A percentile compares a stretch with the other conserved stretches of the same genome.
These are phyloP conservation scores for Cremastinae sp. DNA, from an alignment of 2,888 invertebrate genomes.

Conservation along the genomic window DNA sequence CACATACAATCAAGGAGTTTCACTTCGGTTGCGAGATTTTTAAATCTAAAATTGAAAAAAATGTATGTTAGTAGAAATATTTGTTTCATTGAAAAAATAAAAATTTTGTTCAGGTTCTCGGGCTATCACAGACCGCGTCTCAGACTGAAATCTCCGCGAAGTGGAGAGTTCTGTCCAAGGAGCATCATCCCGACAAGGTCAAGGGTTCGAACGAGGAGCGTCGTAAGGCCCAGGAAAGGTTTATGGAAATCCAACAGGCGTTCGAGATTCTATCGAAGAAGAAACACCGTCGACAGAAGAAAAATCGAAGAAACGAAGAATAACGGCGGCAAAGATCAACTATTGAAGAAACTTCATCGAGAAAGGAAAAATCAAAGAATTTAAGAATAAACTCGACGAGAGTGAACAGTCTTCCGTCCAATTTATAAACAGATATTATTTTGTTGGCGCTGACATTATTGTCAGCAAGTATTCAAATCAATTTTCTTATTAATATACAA, in stretches of 20 bases:
- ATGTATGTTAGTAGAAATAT: conserved; percentile 8
- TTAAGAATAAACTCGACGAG: conserved; percentile 47
- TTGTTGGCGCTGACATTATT: neutral
- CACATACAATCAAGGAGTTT: no score
- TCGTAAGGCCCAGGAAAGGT: conserved; percentile 89
- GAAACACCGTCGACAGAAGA: conserved; percentile 87
- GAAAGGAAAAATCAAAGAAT: conserved; percentile 3
- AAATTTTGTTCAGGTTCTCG: conserved; percentile 84
- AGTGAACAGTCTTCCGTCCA: conserved; percentile 19
- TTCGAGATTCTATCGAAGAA: conserved; percentile 94
- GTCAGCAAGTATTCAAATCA: neutral
- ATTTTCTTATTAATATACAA: no score
- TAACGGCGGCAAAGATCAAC: neutral
- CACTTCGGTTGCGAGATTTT: no score
- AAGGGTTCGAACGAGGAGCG: conserved; percentile 87
- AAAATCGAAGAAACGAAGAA: conserved; percentile 85
- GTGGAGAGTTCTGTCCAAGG: conserved; percentile 91
- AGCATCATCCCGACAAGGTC: conserved; percentile 95
- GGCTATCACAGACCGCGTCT: conserved; percentile 88
- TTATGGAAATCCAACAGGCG: conserved; percentile 96
- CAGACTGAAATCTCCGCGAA: conserved; percentile 92
- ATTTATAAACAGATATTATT: neutral
- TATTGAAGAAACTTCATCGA: neutral
- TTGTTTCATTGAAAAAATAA: conserved; percentile 4
- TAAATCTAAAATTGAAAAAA: no score